Base-by-base conservation (phyloP, 1,140 invertebrate genomes). In the Oedothorax gibbosus region DNA sequence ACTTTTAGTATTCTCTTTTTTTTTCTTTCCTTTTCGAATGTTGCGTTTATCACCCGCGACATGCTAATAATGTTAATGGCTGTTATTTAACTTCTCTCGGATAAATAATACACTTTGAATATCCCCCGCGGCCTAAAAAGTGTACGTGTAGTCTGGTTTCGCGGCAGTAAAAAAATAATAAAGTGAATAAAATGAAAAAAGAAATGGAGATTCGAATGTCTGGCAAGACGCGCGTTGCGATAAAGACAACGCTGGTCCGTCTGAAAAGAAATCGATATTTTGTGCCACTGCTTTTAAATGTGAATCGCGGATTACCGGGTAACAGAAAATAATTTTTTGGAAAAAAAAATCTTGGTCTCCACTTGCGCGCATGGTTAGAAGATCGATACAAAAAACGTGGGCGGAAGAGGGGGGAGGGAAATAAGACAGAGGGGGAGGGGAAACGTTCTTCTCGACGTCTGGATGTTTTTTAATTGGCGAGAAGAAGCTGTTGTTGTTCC, bases 321-420 rank as follows among this genome's bases (percentile, higher is more conserved):
- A 68, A 68, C 21, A 68, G 15, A 18, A 18, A n/a, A 77, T 51
- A 54, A 81, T 79, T 53, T 79, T 68, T 68, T 18, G 35, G 35
- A 64, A 53, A 77, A 77, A 69, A 50, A 7, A 60, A 7, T 53
- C 50, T 53, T 66, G 14, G 62, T 64, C 50, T 50, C 68, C 64
- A 68, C 64, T 64, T 56, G 62, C 50, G 77, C 77, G 77, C 77
- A 68, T 79, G 78, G 78, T 49, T 71, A 60, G 78, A 18, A 81
- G 78, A 81, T 81, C 78, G 78, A 81, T 81, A 81, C 53, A 81
- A 71, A 81, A 81, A 81, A 81, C 51, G 65, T 56, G 78, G 78
- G 54, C 20, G 78, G 65, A 54, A 71, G 35, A 21, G 65, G 65
- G 53, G 10, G 54, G 53, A 21, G 72, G 72, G 72, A 51, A 71